Evolutionary conservation across 2,113 vertebrate genomes (phyloP), one percentile per base, ranked within the genome.

Genomic region (Ceyx margarethae): DNA sequence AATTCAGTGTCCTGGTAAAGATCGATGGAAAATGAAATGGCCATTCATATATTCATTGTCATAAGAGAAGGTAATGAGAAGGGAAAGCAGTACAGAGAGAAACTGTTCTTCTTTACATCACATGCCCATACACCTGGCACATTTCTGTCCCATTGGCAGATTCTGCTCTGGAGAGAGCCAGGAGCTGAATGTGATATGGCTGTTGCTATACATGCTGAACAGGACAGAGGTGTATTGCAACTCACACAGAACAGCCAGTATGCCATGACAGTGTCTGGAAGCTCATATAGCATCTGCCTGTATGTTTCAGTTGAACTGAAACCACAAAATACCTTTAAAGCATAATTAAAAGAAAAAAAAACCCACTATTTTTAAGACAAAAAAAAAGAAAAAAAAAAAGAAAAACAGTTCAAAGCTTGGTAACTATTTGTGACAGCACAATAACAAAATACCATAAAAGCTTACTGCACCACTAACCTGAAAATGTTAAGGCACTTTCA

Each of bases 11-110:
- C 13, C 58, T 91, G 87, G 80, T 65, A 93, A 87, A 89, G 61
- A 92, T 7, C 69, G 82, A 92, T 73, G 58, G 83, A 85, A 85
- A 35, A 68, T 81, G 54, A 91, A 94, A 94, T 10, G 66, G 33
- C 37, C 69, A 43, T 40, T 85, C 60, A n/a, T 46, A 76, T 57
- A 87, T 73, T 83, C 53, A 61, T 90, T 85, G 87, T 77, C 76
- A 71, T 87, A 51, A 68, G 71, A 72, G 50, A 67, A 33, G 12
- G 43, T 61, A 53, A 60, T 11, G 29, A 79, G 54, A 89, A 89
- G 72, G 23, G 42, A 73, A 93, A 78, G 15, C 37, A 54, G 50
- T 42, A 71, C n/a, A 85, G 89, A 83, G 42, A 9, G 53, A 82
- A 89, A 64, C 33, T 35, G 71, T 87, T 84, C 42, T 90, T 92